These are phyloP conservation scores for Nannoperca obscura DNA, from an alignment of 2,797 vertebrate species.

Conservation along the genomic window DNA sequence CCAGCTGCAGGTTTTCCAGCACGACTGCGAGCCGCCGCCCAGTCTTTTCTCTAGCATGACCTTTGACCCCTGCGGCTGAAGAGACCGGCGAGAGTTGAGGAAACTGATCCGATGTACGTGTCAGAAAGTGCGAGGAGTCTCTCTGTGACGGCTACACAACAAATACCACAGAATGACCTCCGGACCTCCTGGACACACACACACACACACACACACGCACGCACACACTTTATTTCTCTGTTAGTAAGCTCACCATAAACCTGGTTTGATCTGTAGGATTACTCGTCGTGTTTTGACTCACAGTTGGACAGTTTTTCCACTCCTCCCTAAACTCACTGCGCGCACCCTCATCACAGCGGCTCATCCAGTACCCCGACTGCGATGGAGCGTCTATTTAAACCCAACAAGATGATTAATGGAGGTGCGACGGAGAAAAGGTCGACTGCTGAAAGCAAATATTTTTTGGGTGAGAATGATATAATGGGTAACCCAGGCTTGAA, in stretches of 20 bases:
- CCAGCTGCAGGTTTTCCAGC: slow-evolving; percentile 31
- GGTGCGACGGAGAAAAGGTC: slow-evolving; percentile 23
- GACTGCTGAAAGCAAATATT: slow-evolving; percentile 31
- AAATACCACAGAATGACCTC: slow-evolving; percentile 46
- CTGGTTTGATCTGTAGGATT: slow-evolving; percentile 28
- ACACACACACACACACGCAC: no score
- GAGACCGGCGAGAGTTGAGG: slow-evolving; percentile 14
- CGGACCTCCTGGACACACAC: slow-evolving; percentile 8
- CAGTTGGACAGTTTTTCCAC: slow-evolving; percentile 59
- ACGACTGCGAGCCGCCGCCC: slow-evolving; percentile 25
- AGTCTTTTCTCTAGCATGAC: slow-evolving; percentile 43
- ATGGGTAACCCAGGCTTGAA: not conserved
- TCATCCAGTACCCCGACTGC: slow-evolving; percentile 17
- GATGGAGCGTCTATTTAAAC: slow-evolving; percentile 43
- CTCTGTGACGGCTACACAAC: slow-evolving; percentile 10
- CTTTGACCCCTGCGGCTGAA: slow-evolving; percentile 69
- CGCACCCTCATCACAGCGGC: slow-evolving; percentile 48
- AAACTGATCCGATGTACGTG: slow-evolving; percentile 53
- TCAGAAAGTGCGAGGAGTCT: slow-evolving; percentile 23
- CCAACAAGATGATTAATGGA: slow-evolving; percentile 50
- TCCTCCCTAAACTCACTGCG: slow-evolving; percentile 37
- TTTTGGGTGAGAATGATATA: slow-evolving; percentile 37
- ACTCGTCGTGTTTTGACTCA: slow-evolving; percentile 46
- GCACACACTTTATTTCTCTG: slow-evolving; percentile 21
- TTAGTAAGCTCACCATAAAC: not conserved